A percentile compares a stretch with the other conserved stretches of the same genome.
phyloP scores from a whole-genome alignment of 2,888 invertebrate species.

The Nomada ruficornis region DNA sequence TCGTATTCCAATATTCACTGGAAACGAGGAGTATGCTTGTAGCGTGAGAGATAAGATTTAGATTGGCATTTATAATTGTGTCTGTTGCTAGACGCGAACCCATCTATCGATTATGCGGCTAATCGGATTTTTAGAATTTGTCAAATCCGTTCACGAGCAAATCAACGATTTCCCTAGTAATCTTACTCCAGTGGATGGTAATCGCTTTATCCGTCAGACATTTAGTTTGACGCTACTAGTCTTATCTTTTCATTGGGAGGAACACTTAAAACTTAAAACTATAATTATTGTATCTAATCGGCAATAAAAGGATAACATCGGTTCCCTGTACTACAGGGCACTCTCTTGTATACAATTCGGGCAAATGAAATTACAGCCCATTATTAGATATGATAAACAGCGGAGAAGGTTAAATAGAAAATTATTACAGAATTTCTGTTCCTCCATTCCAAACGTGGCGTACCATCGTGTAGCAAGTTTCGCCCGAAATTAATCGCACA shows the following conservation, averaged over 20 bases:
- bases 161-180: neutral
- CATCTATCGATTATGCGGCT: neutral
- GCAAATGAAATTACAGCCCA: neutral
- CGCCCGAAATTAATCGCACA: neutral
- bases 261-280: neutral
- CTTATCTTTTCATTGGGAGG: neutral
- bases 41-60: slow-evolving; percentile 58
- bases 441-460: neutral
- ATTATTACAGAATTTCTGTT: neutral
- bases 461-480: neutral
- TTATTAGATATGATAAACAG: neutral
- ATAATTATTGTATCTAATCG: neutral
- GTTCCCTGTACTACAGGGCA: no score
- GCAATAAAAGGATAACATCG: neutral
- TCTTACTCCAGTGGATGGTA: neutral
- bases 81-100: slow-evolving; percentile 27
- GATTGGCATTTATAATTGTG: slow-evolving; percentile 39
- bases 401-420: neutral
- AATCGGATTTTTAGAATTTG: neutral
- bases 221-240: neutral
- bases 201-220: neutral
- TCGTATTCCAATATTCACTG: slow-evolving; percentile 20
- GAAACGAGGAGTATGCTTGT: slow-evolving; percentile 24
- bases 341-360: neutral
- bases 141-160: neutral